A percentile compares a stretch with the other conserved stretches of the same genome.
Evolutionary conservation across 2,113 vertebrate species (phyloP).

Genomic region (Paralichthys olivaceus): DNA sequence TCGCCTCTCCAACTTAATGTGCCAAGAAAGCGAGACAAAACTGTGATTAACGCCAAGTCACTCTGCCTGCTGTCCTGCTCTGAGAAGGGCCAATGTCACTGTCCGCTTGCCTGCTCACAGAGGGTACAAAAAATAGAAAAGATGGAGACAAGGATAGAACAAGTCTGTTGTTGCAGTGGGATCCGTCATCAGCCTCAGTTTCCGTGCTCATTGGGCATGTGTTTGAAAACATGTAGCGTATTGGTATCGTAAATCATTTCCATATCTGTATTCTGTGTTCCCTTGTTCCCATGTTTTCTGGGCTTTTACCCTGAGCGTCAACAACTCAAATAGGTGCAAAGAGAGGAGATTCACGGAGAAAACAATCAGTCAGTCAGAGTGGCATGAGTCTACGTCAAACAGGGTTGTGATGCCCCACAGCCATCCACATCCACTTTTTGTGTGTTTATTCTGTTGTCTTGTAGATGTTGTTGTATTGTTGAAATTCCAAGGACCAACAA

Average conservation of each 20-base stretch:
- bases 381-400: constrained; percentile 51
- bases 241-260: constrained; percentile 61
- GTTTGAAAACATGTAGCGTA: constrained; percentile 71
- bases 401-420: constrained; percentile 51
- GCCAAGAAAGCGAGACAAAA: constrained; percentile 74
- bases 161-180: constrained; percentile 54
- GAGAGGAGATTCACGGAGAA: constrained; percentile 40
- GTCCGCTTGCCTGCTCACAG: constrained; percentile 65
- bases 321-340: constrained; percentile 56
- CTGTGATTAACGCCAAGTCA: constrained; percentile 77
- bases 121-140: constrained; percentile 54
- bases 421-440: constrained; percentile 57
- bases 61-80: constrained; percentile 71
- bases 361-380: constrained; percentile 67
- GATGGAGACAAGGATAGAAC: constrained; percentile 53
- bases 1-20: constrained; percentile 63
- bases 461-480: constrained; percentile 79
- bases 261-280: constrained; percentile 64
- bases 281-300: constrained; percentile 55
- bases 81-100: constrained; percentile 69
- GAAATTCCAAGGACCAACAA: constrained; percentile 66
- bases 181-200: constrained; percentile 63
- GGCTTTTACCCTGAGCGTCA: constrained; percentile 48
- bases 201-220: constrained; percentile 54
- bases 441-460: constrained; percentile 78